A percentile compares a stretch with the other conserved stretches of the same genome.
Conservation (phyloP, 2,797 vertebrate genomes). For the Chaetophractus vellerosus region DNA sequence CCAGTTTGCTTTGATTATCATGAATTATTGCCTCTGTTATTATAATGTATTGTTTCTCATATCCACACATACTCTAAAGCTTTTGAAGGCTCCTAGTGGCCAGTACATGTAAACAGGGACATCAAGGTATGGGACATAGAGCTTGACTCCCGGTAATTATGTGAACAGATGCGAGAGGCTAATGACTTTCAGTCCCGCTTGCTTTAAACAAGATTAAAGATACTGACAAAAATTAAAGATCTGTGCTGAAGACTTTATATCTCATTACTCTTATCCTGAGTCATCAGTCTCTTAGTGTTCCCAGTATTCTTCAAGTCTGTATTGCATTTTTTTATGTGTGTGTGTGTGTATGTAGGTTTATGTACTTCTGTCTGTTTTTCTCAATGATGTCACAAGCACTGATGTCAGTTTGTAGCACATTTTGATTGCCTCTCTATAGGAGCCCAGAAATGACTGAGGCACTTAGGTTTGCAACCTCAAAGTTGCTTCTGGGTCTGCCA, state of each 20-base stretch:
- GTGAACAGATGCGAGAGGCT: conserved; percentile 68
- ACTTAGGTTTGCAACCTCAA: conserved; percentile 72
- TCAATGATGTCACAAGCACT: conserved; percentile 66
- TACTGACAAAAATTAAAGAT: conserved; percentile 10
- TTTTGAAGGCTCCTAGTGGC: neutral
- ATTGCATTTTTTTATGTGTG: neutral
- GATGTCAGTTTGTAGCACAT: conserved; percentile 66
- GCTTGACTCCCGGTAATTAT: conserved; percentile 15
- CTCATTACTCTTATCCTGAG: conserved; percentile 6
- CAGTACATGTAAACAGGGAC: neutral
- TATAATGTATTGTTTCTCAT: neutral
- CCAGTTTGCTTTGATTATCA: neutral
- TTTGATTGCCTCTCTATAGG: conserved; percentile 61
- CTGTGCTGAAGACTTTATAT: neutral
- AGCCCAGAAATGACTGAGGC: conserved; percentile 65
- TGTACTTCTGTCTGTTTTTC: conserved; percentile 73
- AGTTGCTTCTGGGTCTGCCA: conserved; percentile 75
- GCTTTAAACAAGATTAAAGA: conserved; percentile 71
- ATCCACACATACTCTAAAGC: neutral
- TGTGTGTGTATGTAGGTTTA: neutral
- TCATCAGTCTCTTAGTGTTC: neutral
- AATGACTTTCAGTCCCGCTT: conserved; percentile 37
- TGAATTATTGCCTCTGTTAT: neutral
- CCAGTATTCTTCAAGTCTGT: neutral
- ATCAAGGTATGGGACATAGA: neutral